These are phyloP conservation scores for Liolophura sinensis DNA, from an alignment of 1,140 invertebrate species.

Conservation along the genomic window DNA sequence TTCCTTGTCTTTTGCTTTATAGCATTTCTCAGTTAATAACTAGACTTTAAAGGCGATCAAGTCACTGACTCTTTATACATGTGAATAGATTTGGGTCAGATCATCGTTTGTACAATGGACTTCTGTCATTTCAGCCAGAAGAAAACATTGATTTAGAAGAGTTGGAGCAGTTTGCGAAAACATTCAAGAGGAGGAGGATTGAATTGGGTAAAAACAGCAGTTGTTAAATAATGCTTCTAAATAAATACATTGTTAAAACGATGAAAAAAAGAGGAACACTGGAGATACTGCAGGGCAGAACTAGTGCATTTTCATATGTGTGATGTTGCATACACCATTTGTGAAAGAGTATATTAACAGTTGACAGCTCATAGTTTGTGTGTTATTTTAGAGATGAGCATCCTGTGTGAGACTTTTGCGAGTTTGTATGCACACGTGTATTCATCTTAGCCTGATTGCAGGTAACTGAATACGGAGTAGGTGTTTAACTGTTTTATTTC, in stretches of 20 bases:
- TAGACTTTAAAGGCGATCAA: too few relatives aligned
- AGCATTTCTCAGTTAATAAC: too few relatives aligned
- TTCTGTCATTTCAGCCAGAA: slow-evolving; percentile 34
- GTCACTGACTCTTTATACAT: too few relatives aligned
- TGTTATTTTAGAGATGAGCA: background rate
- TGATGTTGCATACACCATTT: too few relatives aligned
- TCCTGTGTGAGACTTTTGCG: background rate
- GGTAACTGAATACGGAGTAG: background rate
- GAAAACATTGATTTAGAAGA: slow-evolving; percentile 83
- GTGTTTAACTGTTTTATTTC: too few relatives aligned
- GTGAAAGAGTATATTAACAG: too few relatives aligned
- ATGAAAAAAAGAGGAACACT: too few relatives aligned
- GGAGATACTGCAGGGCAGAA: background rate
- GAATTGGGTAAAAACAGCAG: slow-evolving; percentile 86
- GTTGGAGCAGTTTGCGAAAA: slow-evolving; percentile 98
- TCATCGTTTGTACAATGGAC: too few relatives aligned
- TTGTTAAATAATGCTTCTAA: slow-evolving; percentile 43
- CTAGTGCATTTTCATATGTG: too few relatives aligned
- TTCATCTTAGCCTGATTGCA: background rate
- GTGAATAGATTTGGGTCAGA: too few relatives aligned
- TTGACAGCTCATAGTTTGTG: background rate
- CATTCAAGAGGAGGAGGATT: slow-evolving; percentile 98
- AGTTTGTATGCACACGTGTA: background rate
- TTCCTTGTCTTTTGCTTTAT: too few relatives aligned
- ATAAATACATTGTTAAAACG: too few relatives aligned